Evolutionary conservation across 2,797 vertebrate species (phyloP).

Genomic region (Sorex maritimensis): DNA sequence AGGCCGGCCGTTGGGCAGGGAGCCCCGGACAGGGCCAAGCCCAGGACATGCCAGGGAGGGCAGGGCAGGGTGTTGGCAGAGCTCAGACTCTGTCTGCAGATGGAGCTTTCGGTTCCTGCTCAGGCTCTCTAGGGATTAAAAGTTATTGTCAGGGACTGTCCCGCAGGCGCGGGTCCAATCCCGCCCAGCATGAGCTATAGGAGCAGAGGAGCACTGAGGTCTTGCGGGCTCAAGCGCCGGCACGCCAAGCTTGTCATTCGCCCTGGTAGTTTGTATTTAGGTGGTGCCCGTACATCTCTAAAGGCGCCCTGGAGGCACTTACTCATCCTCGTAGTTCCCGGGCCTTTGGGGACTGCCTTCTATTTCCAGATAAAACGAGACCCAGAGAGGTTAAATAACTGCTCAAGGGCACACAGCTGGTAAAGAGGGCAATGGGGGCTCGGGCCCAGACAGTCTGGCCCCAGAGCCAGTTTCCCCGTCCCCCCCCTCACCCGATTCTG

Average conservation of each 20-base stretch:
- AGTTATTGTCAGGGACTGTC: conserved; percentile 48
- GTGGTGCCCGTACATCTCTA: neutral
- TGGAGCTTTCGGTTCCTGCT: neutral
- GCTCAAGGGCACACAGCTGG: neutral
- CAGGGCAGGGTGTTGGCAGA: neutral
- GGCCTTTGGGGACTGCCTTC: no score
- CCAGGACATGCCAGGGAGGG: neutral
- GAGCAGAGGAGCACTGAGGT: neutral
- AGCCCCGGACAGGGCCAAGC: neutral
- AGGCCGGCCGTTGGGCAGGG: neutral
- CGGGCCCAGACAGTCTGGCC: conserved; percentile 10
- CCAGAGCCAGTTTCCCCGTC: conserved; percentile 21
- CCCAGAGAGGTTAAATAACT: conserved; percentile 36
- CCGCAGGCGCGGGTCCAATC: neutral
- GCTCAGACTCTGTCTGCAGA: neutral
- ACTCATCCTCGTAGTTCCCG: no score
- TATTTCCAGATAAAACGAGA: neutral
- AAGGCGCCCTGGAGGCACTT: no score
- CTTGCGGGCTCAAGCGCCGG: neutral
- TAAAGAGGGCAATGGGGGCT: conserved; percentile 47
- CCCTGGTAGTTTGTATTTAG: neutral
- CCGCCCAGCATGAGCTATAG: neutral
- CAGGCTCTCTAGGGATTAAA: neutral
- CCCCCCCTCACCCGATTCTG: neutral
- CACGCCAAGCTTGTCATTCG: neutral